These are phyloP conservation scores for Ochlodes sylvanus DNA, from an alignment of 2,888 invertebrate genomes.

Conservation along the genomic window DNA sequence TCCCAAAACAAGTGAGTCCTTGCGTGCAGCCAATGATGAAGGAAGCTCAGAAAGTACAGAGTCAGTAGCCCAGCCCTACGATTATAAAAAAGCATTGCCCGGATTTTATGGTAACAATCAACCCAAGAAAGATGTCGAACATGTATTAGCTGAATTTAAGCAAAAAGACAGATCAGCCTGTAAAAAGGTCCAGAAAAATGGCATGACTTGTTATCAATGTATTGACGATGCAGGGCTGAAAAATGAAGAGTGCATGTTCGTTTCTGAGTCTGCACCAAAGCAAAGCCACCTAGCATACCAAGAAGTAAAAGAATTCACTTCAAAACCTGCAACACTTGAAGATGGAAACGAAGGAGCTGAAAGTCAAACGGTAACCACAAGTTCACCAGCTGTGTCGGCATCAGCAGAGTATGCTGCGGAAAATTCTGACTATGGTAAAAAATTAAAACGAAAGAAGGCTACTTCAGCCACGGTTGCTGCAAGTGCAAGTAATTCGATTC, in stretches of 20 bases:
- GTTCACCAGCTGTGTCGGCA: conserved; percentile 62
- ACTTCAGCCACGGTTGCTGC: conserved; percentile 53
- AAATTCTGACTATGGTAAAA: conserved; percentile 67
- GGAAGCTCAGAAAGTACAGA: conserved; percentile 71
- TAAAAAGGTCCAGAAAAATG: conserved; percentile 88
- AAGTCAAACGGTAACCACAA: conserved; percentile 72
- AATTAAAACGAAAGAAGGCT: conserved; percentile 74
- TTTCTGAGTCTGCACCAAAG: conserved; percentile 88
- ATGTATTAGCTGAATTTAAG: conserved; percentile 89
- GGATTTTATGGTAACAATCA: conserved; percentile 82
- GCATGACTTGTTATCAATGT: conserved; percentile 92
- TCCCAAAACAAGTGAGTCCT: conserved; percentile 70
- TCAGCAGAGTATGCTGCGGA: conserved; percentile 74
- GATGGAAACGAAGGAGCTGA: conserved; percentile 68
- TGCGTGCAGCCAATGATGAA: conserved; percentile 62
- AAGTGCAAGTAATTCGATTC: conserved; percentile 59
- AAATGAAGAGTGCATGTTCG: conserved; percentile 92
- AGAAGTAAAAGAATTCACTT: conserved; percentile 86
- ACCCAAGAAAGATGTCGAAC: conserved; percentile 88
- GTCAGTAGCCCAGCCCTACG: conserved; percentile 65
- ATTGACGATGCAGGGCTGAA: conserved; percentile 88
- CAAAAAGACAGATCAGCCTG: conserved; percentile 90
- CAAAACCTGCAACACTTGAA: conserved; percentile 71
- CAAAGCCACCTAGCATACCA: conserved; percentile 88
- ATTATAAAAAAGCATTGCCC: conserved; percentile 77